These are phyloP conservation scores for Pogonocherus hispidulus DNA, from an alignment of 2,888 invertebrate species.

Conservation along the genomic window DNA sequence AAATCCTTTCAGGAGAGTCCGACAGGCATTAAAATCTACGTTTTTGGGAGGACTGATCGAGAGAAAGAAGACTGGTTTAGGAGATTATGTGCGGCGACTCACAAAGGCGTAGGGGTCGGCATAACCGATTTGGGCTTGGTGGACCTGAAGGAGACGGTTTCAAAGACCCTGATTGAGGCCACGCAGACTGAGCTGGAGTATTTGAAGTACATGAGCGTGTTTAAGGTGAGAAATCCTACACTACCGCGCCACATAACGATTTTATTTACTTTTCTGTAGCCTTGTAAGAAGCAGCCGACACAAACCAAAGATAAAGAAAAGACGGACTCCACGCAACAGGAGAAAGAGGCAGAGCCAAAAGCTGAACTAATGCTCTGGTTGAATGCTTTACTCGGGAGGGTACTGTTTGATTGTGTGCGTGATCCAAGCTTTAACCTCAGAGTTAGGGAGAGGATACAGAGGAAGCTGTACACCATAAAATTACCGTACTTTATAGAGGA, in stretches of 20 bases:
- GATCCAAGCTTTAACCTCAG: slow-evolving; percentile 78
- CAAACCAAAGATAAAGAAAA: slow-evolving; percentile 40
- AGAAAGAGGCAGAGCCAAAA: slow-evolving; percentile 45
- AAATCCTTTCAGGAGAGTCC: slow-evolving; percentile 54
- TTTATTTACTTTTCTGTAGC: slow-evolving; percentile 30
- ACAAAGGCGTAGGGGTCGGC: slow-evolving; percentile 37
- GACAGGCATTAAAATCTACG: slow-evolving; percentile 57
- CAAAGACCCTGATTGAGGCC: slow-evolving; percentile 36
- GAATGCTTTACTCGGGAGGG: slow-evolving; percentile 82
- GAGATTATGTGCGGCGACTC: slow-evolving; percentile 60
- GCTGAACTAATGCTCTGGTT: slow-evolving; percentile 77
- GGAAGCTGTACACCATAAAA: slow-evolving; percentile 88
- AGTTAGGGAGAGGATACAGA: slow-evolving; percentile 85
- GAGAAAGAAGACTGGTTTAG: slow-evolving; percentile 92
- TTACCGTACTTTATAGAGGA: slow-evolving; percentile 91
- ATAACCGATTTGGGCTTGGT: slow-evolving; percentile 29
- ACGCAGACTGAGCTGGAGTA: slow-evolving; percentile 58
- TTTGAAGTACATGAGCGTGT: slow-evolving; percentile 62
- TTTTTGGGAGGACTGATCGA: slow-evolving; percentile 85
- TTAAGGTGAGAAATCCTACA: slow-evolving; percentile 53
- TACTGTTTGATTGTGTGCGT: slow-evolving; percentile 87
- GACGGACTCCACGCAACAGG: slow-evolving; percentile 29
- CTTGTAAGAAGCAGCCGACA: slow-evolving; percentile 40
- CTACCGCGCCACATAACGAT: not conserved
- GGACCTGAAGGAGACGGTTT: slow-evolving; percentile 35